phyloP scores from a whole-genome alignment of 2,113 vertebrate species.

The Silurus meridionalis region DNA sequence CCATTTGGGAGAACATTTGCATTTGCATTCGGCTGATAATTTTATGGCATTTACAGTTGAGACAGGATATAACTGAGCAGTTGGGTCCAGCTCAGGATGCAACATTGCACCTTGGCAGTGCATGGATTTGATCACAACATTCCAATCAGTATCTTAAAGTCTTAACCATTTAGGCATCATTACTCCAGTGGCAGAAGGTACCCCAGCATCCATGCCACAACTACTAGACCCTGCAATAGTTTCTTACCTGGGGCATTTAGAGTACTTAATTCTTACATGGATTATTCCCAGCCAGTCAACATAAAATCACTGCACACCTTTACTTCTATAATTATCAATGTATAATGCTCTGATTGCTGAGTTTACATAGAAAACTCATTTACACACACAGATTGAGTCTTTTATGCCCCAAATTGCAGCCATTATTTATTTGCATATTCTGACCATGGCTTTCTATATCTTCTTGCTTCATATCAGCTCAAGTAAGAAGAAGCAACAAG shows the following conservation, averaged over 20 bases:
- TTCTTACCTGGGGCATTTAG: not conserved
- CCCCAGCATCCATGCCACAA: not conserved
- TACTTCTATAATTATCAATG: not conserved
- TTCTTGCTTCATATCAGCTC: not conserved
- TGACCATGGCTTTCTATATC: not conserved
- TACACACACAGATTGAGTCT: too few relatives aligned
- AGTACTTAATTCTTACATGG: not conserved
- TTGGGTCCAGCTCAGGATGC: not conserved
- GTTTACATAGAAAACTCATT: not conserved
- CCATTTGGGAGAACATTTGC: conserved; percentile 6
- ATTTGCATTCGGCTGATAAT: not conserved
- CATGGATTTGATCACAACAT: not conserved
- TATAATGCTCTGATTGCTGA: not conserved
- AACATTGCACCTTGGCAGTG: not conserved
- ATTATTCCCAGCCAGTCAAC: not conserved
- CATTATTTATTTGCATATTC: not conserved
- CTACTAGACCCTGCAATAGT: not conserved
- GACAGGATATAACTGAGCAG: not conserved
- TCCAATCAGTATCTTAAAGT: not conserved
- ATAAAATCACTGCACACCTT: not conserved
- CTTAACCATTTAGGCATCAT: not conserved
- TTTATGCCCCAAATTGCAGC: not conserved
- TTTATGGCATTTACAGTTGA: not conserved
- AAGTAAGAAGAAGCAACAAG: not conserved
- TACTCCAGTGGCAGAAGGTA: not conserved